Percentiles rank a stretch among this genome's conserved stretches.
phyloP scores from a whole-genome alignment of 1,140 invertebrate species.

The Zelostemma sp. region DNA sequence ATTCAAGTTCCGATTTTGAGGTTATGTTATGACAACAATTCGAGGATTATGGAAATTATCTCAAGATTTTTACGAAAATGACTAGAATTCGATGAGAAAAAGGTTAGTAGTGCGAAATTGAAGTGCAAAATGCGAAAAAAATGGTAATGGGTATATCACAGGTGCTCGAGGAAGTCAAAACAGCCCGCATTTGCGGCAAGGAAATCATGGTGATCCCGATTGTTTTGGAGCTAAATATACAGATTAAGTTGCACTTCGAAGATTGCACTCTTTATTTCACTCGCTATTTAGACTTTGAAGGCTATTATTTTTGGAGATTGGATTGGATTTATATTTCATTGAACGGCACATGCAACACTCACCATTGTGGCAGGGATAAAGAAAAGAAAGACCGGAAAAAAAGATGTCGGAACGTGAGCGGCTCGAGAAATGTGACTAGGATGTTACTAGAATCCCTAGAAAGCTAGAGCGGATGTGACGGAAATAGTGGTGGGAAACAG shows the following conservation, averaged over 20 bases:
- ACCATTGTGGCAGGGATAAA: neutral
- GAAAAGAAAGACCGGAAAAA: neutral
- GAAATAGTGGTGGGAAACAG: too few species aligned
- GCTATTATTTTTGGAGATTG: neutral
- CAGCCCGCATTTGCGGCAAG: neutral
- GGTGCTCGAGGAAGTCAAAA: neutral
- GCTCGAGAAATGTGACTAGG: too few species aligned
- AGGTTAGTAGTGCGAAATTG: neutral
- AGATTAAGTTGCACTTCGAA: neutral
- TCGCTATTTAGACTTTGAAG: neutral
- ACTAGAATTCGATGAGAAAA: neutral
- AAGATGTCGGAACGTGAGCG: neutral
- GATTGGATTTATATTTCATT: neutral
- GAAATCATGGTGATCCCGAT: too few species aligned
- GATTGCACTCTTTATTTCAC: neutral
- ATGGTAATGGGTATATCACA: neutral
- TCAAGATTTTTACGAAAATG: neutral
- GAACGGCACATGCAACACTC: neutral
- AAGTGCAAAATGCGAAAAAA: neutral
- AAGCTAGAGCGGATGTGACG: too few species aligned
- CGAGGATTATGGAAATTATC: constrained; percentile 1
- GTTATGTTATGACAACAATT: neutral
- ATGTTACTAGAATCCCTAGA: too few species aligned
- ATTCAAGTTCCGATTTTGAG: neutral
- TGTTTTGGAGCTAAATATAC: constrained; percentile 3